These are phyloP conservation scores for Otolemur crassicaudatus DNA, from an alignment of 2,797 vertebrate species.

Conservation along the genomic window DNA sequence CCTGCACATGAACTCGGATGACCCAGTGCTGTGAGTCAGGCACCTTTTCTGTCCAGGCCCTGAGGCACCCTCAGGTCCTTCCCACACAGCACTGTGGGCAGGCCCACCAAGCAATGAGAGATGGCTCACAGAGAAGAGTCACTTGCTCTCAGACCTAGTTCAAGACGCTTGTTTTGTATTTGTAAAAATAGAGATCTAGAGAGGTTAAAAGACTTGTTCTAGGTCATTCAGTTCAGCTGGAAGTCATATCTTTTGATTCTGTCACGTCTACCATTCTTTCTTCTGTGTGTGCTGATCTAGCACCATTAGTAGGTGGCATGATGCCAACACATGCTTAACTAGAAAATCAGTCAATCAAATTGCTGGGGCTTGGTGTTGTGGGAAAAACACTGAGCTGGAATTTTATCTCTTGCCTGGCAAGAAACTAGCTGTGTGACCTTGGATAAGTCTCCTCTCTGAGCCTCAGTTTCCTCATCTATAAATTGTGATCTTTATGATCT, in stretches of 20 bases:
- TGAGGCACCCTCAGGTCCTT: neutral
- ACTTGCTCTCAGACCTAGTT: neutral
- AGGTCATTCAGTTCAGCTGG: neutral
- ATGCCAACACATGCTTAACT: neutral
- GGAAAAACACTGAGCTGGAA: neutral
- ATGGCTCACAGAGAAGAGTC: neutral
- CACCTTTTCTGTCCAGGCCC: neutral
- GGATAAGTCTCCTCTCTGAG: slow-evolving; percentile 15
- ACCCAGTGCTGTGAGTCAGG: neutral
- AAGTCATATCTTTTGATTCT: neutral
- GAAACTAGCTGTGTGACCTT: slow-evolving; percentile 20
- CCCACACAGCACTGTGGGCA: neutral
- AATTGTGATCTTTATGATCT: neutral
- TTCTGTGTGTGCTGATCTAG: slow-evolving; percentile 51
- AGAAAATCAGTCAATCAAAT: slow-evolving; percentile 26
- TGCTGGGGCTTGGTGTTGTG: neutral
- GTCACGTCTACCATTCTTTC: neutral
- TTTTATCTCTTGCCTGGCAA: neutral
- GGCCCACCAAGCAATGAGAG: too few species aligned
- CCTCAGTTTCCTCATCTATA: neutral
- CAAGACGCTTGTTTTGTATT: neutral
- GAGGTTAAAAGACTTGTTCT: neutral
- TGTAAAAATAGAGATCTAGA: neutral
- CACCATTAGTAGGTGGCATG: neutral
- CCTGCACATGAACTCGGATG: neutral